phyloP scores from a whole-genome alignment of 2,797 vertebrate species.

The Tinamus major region DNA sequence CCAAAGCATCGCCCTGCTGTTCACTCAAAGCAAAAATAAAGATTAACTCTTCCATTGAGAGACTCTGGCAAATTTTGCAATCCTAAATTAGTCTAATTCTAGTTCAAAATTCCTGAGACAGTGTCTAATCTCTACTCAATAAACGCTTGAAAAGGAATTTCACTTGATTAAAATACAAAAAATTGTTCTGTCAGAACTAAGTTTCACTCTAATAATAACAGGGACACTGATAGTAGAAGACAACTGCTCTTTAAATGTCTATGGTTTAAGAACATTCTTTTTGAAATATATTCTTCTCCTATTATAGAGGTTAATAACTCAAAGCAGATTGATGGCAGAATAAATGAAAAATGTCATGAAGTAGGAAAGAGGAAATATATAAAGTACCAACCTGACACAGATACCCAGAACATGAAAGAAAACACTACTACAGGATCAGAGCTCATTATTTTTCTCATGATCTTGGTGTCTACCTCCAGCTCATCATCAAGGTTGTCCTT shows the following conservation, averaged over 20 bases:
- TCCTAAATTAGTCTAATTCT: background rate
- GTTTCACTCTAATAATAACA: background rate
- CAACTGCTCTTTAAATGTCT: background rate
- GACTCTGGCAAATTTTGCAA: background rate
- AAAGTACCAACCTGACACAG: background rate
- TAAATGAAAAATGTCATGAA: background rate
- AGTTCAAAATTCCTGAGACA: background rate
- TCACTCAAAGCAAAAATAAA: background rate
- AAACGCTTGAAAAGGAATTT: background rate
- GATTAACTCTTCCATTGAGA: background rate
- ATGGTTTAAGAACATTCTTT: background rate
- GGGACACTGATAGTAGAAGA: background rate
- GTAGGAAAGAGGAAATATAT: background rate
- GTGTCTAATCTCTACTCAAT: background rate
- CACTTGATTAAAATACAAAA: background rate
- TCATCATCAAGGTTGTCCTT: background rate
- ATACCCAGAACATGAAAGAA: background rate
- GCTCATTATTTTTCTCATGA: background rate
- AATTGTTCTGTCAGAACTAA: background rate
- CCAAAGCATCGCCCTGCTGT: background rate
- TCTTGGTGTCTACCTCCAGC: background rate
- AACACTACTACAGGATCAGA: background rate
- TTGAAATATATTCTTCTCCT: background rate
- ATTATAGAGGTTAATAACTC: background rate
- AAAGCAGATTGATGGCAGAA: background rate